Evolutionary conservation across 2,797 vertebrate species (phyloP), one percentile per base, ranked within the genome.

Genomic region (Poecile montanus): DNA sequence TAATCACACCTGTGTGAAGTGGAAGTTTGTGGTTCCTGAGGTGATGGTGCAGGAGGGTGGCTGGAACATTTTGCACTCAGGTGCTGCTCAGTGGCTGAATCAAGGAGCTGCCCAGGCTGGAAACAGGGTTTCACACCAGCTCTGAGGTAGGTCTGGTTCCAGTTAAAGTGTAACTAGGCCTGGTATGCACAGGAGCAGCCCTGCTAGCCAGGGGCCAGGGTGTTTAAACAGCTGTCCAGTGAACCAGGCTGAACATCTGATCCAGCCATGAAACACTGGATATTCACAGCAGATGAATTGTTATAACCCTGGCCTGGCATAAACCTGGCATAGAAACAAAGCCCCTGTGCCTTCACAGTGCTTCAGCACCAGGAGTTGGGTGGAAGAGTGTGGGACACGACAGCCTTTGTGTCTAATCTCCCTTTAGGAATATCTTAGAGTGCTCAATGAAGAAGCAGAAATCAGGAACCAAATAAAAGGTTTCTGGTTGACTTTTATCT

Each of bases 301-400:
- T n/a, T 81, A 19, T 65, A 67, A 56, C 38, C 26, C 21, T 80
- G 40, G 13, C 34, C 60, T 79, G 67, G 20, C 65, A 26, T 34
- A 27, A 90, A 54, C 9, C 5, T 27, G 38, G 25, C 30, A 38
- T 12, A 44, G 42, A 58, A 73, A 21, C 11, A 3, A 51, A 58
- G 32, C 21, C 23, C 15, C 10, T 38, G 20, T 50, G n/a, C 45
- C 40, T 48, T 54, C 9, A 1, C 1, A 10, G 17, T 44, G 54
- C 68, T 82, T 40, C 27, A 65, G 67, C 4, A 0, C 34, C 7
- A 5, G 14, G 48, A 47, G 27, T 13, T 27, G 56, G 30, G 34
- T 45, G 15, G 57, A 25, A 25, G 48, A 67, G 14, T 23, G 6
- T 1, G 3, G 47, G 16, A 21, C 0, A 0, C 10, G 5, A 9